phyloP scores from a whole-genome alignment of 2,113 vertebrate genomes.

The Microtus montanus region DNA sequence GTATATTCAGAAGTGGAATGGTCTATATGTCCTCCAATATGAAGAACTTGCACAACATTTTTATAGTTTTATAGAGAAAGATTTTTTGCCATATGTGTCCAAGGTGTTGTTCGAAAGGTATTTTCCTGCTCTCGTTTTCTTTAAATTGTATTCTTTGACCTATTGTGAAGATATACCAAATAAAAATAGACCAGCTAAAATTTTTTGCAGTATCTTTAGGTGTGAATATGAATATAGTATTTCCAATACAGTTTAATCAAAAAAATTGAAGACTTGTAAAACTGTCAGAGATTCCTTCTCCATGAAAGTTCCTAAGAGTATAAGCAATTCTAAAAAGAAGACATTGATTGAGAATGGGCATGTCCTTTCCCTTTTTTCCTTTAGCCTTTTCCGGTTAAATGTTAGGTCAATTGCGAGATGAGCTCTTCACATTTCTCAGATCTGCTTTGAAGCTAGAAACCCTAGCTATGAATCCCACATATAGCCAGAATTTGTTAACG shows the following conservation, averaged over 20 bases:
- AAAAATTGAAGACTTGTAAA: conserved; percentile 43
- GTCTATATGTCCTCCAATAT: not conserved
- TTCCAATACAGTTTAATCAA: conserved; percentile 20
- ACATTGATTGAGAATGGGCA: not conserved
- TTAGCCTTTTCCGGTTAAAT: not conserved
- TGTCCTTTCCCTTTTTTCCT: not conserved
- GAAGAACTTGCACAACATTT: conserved; percentile 32
- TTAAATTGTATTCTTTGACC: conserved; percentile 75
- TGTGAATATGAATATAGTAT: not conserved
- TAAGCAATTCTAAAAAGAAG: not conserved
- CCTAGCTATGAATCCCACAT: no score
- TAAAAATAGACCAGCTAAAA: conserved; percentile 49
- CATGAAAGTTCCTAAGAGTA: not conserved
- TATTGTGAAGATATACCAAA: conserved; percentile 63
- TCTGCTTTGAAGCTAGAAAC: no score
- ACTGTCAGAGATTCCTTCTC: not conserved
- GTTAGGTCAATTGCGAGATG: not conserved
- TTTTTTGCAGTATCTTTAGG: conserved; percentile 56
- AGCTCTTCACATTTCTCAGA: no score
- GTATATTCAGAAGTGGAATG: not conserved
- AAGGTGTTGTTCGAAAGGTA: conserved; percentile 71
- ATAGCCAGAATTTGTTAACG: no score
- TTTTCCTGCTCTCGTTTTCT: conserved; percentile 72
- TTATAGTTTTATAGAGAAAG: not conserved
- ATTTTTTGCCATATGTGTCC: conserved; percentile 33